Base-by-base conservation (phyloP, 2,888 invertebrate species). In the Napeogenes inachia region DNA sequence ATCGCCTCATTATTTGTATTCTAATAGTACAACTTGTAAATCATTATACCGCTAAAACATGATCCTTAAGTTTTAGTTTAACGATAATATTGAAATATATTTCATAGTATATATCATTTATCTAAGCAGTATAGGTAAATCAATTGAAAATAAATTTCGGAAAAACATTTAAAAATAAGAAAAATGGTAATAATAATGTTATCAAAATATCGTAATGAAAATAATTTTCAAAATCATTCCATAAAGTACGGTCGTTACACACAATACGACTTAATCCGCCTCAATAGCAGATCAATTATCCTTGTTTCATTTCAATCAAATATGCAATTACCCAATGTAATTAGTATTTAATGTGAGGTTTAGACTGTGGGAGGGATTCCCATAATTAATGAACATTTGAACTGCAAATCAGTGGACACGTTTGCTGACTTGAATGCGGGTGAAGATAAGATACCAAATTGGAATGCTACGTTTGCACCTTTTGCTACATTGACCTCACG, bases 321-420 rank as follows among this genome's bases (percentile, higher is more conserved):
- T 71, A 70, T 69, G 68, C 69, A 70, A 70, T 70, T 68, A 67
- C 63, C 63, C 65, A 65, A 70, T 68, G 68, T 70, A 68, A 71
- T 70, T 70, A 68, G 66, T 68, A 69, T 70, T 70, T 70, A 70
- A 71, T 68, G 65, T 66, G 68, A 69, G 71, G 68, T 67, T 68
- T 67, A 68, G 63, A 63, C 62, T 67, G 65, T 60, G 68, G 67
- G 21, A 21, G 57, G 58, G 64, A 70, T 66, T 63, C 69, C 66
- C 63, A 70, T 66, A 68, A 71, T 68, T 70, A 70, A 71, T 68
- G 60, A 63, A 65, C 61, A 58, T 68, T 69, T 66, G 62, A 66
- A 53, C 62, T 68, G 65, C 64, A 68, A 68, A 65, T 64, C 63
- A 59, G 62, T 65, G 60, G 64, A 60, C 60, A 64, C 62, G 53